Conservation (phyloP, 1,140 invertebrate genomes). For the Lethocerus indicus region DNA sequence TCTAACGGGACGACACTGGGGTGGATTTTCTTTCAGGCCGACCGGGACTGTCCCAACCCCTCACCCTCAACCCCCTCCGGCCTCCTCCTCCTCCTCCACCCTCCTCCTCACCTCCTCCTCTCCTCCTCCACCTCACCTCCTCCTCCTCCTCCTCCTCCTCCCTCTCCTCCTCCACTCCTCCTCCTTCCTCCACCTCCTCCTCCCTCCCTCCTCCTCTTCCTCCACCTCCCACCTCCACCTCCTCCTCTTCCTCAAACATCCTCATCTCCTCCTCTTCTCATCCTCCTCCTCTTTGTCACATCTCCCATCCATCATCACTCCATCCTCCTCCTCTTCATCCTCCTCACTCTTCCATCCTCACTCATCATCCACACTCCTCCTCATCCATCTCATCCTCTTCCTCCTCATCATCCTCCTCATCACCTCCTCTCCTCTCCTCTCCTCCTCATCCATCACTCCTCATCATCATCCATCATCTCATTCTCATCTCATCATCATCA, state of each 20-base stretch:
- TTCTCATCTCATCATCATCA: constrained; percentile 2
- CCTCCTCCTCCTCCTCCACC: background rate
- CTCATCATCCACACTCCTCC: background rate
- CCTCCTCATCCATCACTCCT: background rate
- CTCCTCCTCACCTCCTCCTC: background rate
- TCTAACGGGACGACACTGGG: too few species aligned
- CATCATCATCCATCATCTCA: background rate
- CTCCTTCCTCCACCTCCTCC: background rate
- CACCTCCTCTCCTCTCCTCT: background rate
- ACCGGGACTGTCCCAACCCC: background rate
- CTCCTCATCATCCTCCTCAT: background rate
- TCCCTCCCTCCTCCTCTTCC: too few species aligned
- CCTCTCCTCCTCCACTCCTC: background rate
- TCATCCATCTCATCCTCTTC: background rate
- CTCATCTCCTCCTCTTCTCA: background rate
- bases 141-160: background rate
- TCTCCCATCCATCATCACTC: too few species aligned
- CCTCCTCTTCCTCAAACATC: background rate
- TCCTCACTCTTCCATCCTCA: background rate
- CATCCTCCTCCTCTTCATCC: background rate
- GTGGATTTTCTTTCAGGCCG: background rate
- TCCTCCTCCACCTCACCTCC: background rate
- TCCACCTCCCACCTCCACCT: background rate
- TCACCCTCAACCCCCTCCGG: background rate
- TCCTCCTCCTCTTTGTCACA: background rate